Base-by-base conservation (phyloP, 1,140 invertebrate genomes). In the Tyrophagus putrescentiae region DNA sequence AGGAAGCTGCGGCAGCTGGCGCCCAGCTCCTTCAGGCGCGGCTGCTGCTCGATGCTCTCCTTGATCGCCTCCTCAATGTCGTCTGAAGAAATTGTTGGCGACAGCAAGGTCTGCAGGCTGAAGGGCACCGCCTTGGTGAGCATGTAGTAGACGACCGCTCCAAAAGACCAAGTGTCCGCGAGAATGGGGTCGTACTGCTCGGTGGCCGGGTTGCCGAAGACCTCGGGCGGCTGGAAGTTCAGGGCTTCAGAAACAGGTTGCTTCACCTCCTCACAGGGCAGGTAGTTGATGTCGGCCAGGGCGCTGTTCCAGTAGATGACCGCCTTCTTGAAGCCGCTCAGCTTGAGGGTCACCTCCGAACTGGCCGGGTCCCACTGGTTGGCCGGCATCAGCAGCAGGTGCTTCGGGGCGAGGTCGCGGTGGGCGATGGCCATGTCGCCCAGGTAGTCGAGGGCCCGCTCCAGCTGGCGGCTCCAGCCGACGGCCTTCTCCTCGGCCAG, bases 61-160 rank as follows among this genome's bases (percentile, higher is more conserved):
- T 48, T 21, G 31, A 48, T 48, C 7, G 23, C 5, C 7, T 21
- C 5, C 5, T 6, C 5, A 6, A 48, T 48, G 6, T 6, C 18
- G n/a, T n/a, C n/a, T n/a, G n/a, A 21, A 42, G 57, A 59, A 45
- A 59, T 7, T 9, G n/a, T 59, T 45, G n/a, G 5, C 7, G 5
- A 5, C 5, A 5, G 13, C 31, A 27, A 6, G 44, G 6, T 7
- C 31, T 6, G 5, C 13, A 39, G n/a, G 31, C 31, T 29, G n/a
- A 27, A 48, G 6, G 44, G 44, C 25, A 27, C 25, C 31, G 5
- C 6, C 31, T 48, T 48, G n/a, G 44, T 48, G 21, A 48, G n/a
- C 44, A 48, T 48, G 18, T 6, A 48, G 44, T 6, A 48, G 6
- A n/a, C n/a, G 6, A 29, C 31, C 23, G 44, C 44, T 27, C 44